Percentiles rank a stretch among this genome's conserved stretches.
phyloP scores from a whole-genome alignment of 2,888 invertebrate species.

The Nemapogon koenigi region DNA sequence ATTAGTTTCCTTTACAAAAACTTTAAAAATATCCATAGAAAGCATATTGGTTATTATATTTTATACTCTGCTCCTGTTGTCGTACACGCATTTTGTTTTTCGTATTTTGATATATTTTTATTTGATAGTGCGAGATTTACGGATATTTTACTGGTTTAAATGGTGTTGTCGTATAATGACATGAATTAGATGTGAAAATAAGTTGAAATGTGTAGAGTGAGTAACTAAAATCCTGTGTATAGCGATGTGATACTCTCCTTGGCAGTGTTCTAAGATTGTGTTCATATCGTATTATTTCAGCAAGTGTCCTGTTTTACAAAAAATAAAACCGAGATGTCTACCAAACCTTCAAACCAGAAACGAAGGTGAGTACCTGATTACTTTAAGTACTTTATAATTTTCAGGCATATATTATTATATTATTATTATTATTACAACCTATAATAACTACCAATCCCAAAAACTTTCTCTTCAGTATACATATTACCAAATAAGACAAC shows the following conservation, averaged over 20 bases:
- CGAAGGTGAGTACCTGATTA: constrained; percentile 74
- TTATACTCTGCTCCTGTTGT: constrained; percentile 5
- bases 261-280: constrained; percentile 66
- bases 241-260: constrained; percentile 64
- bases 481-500: too few relatives aligned
- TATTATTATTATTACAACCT: too few relatives aligned
- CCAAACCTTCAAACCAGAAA: constrained; percentile 70
- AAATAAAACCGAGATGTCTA: constrained; percentile 51
- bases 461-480: too few relatives aligned
- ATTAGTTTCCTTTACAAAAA: too few relatives aligned
- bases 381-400: too few relatives aligned
- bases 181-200: constrained; percentile 34
- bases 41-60: background rate
- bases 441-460: too few relatives aligned
- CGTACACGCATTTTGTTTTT: too few relatives aligned
- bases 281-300: constrained; percentile 53
- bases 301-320: too few relatives aligned
- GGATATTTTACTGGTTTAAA: constrained; percentile 49
- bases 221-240: constrained; percentile 33
- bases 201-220: constrained; percentile 28
- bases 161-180: constrained; percentile 51
- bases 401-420: too few relatives aligned
- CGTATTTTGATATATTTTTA: too few relatives aligned
- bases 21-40: constrained; percentile 1
- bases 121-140: constrained; percentile 48